Evolutionary conservation across 2,797 vertebrate species (phyloP), one percentile per base, ranked within the genome.

Genomic region (Pterois miles): DNA sequence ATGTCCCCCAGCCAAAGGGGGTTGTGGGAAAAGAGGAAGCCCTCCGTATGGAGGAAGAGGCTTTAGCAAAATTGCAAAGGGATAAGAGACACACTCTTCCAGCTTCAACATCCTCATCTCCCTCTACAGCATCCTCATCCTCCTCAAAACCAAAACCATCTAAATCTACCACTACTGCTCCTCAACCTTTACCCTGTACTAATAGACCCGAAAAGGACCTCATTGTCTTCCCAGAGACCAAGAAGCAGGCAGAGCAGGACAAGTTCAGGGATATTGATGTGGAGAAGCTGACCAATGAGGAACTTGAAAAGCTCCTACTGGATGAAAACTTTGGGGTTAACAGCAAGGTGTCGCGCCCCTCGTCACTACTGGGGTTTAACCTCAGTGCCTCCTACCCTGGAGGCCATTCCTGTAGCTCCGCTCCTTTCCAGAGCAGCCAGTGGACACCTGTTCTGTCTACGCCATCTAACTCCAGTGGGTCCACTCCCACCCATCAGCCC

Each of bases 41-140:
- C 22, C 94, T 99, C 76, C 97, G 97, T 66, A 99, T 99, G 98
- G 98, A 99, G 94, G 96, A 95, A 67, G 98, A 99, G 56, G 98
- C 98, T 8, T 93, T 99, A 91, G 97, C 97, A 64, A 98, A 97
- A 92, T 86, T 99, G 84, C 97, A 97, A 84, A 97, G 95, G 71
- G 97, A 96, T 46, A 97, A 95, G 90, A 94, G 80, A 81, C 88
- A 88, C 76, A 90, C 93, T 80, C 86, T 86, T 73, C 86, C 91
- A 74, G 88, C 91, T 65, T 89, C 92, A 68, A 58, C 88, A 34
- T 87, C 93, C 43, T 84, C 88, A 6, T 92, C 95, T 56, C 72
- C 91, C 81, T 88, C 83, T 36, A 69, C 64, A 12, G 54, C 76
- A 0, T 77, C 87, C 25, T 57, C 81, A 1, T 80, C 88, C 9